Evolutionary conservation across 2,888 invertebrate species (phyloP), one percentile per base, ranked within the genome.

Genomic region (Leucoma salicis): DNA sequence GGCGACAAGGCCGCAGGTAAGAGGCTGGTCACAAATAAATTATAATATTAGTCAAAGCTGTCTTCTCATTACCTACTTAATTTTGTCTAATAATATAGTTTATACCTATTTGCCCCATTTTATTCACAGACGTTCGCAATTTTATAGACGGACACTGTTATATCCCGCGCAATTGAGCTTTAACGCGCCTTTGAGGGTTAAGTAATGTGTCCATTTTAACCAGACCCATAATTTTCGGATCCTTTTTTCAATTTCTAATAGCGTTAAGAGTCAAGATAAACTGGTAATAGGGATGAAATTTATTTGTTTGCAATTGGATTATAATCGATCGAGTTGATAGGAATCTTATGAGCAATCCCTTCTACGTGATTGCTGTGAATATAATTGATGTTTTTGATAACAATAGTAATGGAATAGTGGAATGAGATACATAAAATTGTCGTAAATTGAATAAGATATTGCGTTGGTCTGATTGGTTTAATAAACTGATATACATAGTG

Each of bases 151-250:
- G 61, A 66, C 69, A 63, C 60, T 70, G 63, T 74, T 71, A 65
- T 63, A 66, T 67, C 69, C 70, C 57, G 58, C 65, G 76, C 78
- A 77, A 82, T 83, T 78, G 79, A 78, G 79, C 75, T 83, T 83
- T 85, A 86, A 84, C 79, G 77, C 78, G 70, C 75, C 72, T 83
- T 84, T 80, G 83, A 83, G 84, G 83, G 83, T 78, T 78, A 75
- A 74, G 54, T 77, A 82, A 81, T 71, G 70, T 69, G 77, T 50
- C 84, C 74, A 78, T 2, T 57, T 7, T 71, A 71, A 52, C 42
- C 24, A 44, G 82, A 70, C 39, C 77, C 43, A 11, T 49, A 11
- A 39, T 4, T 15, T 4, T 18, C 12, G 2, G 13, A 42, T 25
- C 21, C 18, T 40, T 47, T 46, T 64, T 65, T 61, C 40, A 61